Base-by-base conservation (phyloP, 2,888 invertebrate genomes). In the Apodemia mormo region DNA sequence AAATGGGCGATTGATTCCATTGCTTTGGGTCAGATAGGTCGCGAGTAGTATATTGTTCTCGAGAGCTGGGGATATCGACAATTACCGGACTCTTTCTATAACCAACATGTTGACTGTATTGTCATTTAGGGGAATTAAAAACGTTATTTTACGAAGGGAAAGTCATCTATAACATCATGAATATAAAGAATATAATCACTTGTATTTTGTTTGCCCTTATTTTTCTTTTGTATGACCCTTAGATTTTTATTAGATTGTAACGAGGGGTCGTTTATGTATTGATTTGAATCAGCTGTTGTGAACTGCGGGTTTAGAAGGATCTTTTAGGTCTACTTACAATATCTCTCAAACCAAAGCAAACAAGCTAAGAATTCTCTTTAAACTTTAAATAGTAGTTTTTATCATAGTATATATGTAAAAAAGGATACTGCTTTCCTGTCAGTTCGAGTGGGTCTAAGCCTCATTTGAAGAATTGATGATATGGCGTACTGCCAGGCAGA, bases 1-100 rank as follows among this genome's bases (percentile, higher is more conserved):
- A 89, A 83, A 78, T 78, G 76, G 75, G 77, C 82, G 83, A 86
- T 88, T 85, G 83, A 79, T 79, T 80, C 79, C 79, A 69, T 65
- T 65, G 76, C 72, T 74, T 45, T 76, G 79, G 84, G 83, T 83
- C 83, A 85, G 79, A 78, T 82, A 80, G 78, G 79, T 68, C 70
- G 70, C 70, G 67, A 61, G 61, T 61, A 67, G 69, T 71, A 58
- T 68, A 71, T 73, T 71, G 70, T 69, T 61, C 61, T 61, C 61
- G 33, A 61, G 61, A 61, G 61, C 61, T 22, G 30, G 30, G 61
- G 61, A 61, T 61, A 61, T 61, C 61, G 61, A 61, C 61, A 61
- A 61, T 61, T 61, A 61, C 61, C 30, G 33, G 30, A 61, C 61
- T 61, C 61, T 61, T 61, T 30, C 61, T 33, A 52, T 61, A 61